phyloP scores from a whole-genome alignment of 2,113 vertebrate genomes.

The Dermatemys mawii region DNA sequence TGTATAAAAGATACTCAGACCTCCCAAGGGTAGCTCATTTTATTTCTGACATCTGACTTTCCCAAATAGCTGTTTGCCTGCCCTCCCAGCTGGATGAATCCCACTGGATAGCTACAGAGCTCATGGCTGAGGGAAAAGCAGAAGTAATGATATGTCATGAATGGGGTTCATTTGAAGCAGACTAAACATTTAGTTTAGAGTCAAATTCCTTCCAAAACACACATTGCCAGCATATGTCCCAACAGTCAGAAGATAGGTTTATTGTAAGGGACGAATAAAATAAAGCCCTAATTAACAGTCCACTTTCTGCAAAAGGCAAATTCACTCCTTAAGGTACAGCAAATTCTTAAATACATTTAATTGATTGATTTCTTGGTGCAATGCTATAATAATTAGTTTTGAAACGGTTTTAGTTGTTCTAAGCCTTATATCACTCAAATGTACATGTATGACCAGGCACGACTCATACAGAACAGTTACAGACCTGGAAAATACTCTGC shows the following conservation, averaged over 20 bases:
- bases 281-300: not conserved
- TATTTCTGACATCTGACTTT: not conserved
- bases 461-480: not conserved
- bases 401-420: not conserved
- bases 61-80: not conserved
- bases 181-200: slow-evolving; percentile 73
- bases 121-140: slow-evolving; percentile 16
- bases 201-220: slow-evolving; percentile 37
- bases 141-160: slow-evolving; percentile 43
- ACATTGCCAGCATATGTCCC: slow-evolving; percentile 25
- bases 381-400: not conserved
- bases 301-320: not conserved
- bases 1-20: not conserved
- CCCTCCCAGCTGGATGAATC: slow-evolving; percentile 45
- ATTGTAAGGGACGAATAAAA: not conserved
- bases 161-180: slow-evolving; percentile 33
- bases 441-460: not conserved
- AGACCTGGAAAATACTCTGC: not conserved
- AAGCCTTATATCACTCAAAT: not conserved
- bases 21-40: slow-evolving; percentile 30
- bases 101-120: slow-evolving; percentile 42
- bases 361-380: not conserved
- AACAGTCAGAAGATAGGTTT: slow-evolving; percentile 10
- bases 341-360: not conserved
- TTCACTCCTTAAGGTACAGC: not conserved